Conservation (phyloP, 2,888 invertebrate genomes). For the Bimastos eiseni region DNA sequence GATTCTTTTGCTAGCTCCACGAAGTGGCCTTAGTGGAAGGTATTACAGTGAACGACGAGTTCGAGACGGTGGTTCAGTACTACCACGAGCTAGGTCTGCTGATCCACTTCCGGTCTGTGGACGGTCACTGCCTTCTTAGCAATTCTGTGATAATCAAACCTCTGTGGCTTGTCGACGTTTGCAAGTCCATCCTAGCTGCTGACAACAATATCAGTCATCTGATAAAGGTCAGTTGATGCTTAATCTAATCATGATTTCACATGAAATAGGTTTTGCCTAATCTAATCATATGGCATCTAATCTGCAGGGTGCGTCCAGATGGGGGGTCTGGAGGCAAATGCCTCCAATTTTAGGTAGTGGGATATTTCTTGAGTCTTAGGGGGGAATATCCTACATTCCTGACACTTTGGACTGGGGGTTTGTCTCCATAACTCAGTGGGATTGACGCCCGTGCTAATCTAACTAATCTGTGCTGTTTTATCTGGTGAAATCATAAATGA, state of each 20-base stretch:
- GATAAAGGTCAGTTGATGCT: background rate
- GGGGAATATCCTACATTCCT: too few species aligned
- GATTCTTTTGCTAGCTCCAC: slow-evolving; percentile 49
- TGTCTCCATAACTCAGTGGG: too few species aligned
- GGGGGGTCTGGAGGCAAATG: too few species aligned
- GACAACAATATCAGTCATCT: background rate
- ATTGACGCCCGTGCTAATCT: too few species aligned
- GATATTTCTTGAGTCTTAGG: too few species aligned
- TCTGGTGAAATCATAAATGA: too few species aligned
- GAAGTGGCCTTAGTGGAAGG: slow-evolving; percentile 58
- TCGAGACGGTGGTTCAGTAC: slow-evolving; percentile 60
- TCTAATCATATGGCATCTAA: too few species aligned
- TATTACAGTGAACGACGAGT: slow-evolving; percentile 54
- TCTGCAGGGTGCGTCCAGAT: too few species aligned
- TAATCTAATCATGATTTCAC: background rate
- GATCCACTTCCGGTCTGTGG: slow-evolving; percentile 55
- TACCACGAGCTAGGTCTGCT: slow-evolving; percentile 62
- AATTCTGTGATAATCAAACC: slow-evolving; percentile 61
- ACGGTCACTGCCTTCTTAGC: slow-evolving; percentile 32
- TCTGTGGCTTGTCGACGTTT: slow-evolving; percentile 61
- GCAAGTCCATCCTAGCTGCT: slow-evolving; percentile 40
- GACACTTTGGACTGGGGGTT: too few species aligned
- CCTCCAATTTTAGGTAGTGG: too few species aligned
- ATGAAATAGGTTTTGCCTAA: too few species aligned
- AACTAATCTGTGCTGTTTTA: too few species aligned